Evolutionary conservation across 2,888 invertebrate species (phyloP), one percentile per base, ranked within the genome.

Genomic region (Blastobasis adustella): DNA sequence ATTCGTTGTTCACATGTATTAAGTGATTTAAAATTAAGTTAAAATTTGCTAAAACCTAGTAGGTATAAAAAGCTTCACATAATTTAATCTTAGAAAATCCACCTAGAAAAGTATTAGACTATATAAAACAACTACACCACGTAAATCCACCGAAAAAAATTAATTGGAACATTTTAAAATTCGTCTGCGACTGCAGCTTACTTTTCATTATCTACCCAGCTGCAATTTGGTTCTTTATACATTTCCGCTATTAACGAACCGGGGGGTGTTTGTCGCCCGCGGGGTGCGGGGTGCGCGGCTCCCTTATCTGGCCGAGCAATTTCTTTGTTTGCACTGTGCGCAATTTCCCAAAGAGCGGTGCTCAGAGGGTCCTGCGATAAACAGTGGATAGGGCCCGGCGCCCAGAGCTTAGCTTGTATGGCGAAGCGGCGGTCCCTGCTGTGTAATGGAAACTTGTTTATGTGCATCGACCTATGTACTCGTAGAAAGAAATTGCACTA

Each of bases 311-410:
- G 67, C 67, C 71, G 70, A 71, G 79, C 76, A 77, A 79, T 85
- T 78, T 79, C 82, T 82, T 83, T 85, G 84, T 86, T 82, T 80
- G 79, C 72, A 65, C 71, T 75, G 74, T 78, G 78, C 82, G 80
- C 82, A 80, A 82, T 82, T 81, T 81, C 82, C 41, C 41, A 9
- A 6, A 9, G 9, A 7, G 42, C 9, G 9, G 9, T 1, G 45
- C 45, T 45, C 10, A 23, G 23, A 23, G 23, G 23, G 23, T 23
- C 23, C 23, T 3, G 23, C 23, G 23, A 23, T 23, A 23, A 23
- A 23, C 23, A 23, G 23, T 3, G 23, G 23, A 23, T 23, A 23
- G 23, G 23, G 23, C 23, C 23, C 23, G 23, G 23, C 23, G 23
- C 23, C 23, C 23, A 23, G 23, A 23, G 23, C 23, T 23, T 23